Base-by-base conservation (phyloP, 2,113 vertebrate genomes). In the Pteropus alecto region DNA sequence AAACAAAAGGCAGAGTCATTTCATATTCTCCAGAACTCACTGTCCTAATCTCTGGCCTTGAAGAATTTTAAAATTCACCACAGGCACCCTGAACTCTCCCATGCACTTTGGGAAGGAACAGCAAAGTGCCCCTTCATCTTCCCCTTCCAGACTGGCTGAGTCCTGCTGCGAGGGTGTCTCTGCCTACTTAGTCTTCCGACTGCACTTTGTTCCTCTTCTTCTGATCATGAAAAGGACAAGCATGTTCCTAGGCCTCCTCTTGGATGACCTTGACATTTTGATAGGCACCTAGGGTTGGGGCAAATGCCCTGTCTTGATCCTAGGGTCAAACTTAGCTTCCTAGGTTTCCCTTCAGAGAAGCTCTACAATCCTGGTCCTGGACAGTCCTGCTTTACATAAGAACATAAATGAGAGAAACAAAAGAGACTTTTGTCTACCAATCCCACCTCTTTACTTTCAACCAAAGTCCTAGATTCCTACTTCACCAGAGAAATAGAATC, bases 1-100 rank as follows among this genome's bases (percentile, higher is more conserved):
- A 56, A 88, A 90, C 60, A 93, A 87, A 85, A 93, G 63, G 41
- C 85, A 91, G 83, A 92, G 85, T 88, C 71, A 63, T 70, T 67
- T 74, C 35, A 51, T 51, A 41, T 93, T 67, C 70, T 85, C 70
- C 51, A 93, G 91, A 81, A 82, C 77, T 26, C n/a, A 56, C 82
- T 83, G 86, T 68, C 33, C 85, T 87, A 38, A 51, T 76, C 70
- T 90, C 15, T 93, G 88, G 48, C 90, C 60, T 76, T 11, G 3
- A n/a, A 18, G 61, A 70, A 78, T n/a, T 70, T 95, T 93, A 68
- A 78, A 46, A 78, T 86, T 97, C 82, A 68, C 68, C 48, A n/a
- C 0, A 0, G 76, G 54, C 67, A 9, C 14, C 87, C 93, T 89
- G 48, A 82, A 67, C 22, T 76, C 19, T 33, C 41, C 67, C 68